Conservation (phyloP, 2,797 vertebrate genomes). For the Siniperca scherzeri region DNA sequence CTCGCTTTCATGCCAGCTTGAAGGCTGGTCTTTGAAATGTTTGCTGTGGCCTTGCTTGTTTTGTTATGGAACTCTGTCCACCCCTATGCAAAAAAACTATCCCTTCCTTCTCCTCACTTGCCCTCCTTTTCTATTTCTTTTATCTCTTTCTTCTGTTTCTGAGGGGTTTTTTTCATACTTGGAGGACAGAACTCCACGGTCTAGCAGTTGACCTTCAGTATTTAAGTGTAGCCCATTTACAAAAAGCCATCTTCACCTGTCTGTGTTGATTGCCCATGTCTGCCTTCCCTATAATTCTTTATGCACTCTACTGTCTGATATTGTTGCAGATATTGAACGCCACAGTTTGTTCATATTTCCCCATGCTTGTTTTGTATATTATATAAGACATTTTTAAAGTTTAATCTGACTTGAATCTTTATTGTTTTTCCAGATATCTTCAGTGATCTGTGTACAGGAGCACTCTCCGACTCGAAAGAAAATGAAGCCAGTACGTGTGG, state of each 20-base stretch:
- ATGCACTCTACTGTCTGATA: slow-evolving; percentile 47
- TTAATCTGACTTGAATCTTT: slow-evolving; percentile 32
- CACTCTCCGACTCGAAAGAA: slow-evolving; percentile 82
- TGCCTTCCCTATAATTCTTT: slow-evolving; percentile 44
- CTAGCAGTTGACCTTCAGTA: slow-evolving; percentile 45
- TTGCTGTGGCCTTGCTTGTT: slow-evolving; percentile 50
- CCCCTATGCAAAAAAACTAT: slow-evolving; percentile 50
- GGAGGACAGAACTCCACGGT: slow-evolving; percentile 37
- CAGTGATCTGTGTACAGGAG: slow-evolving; percentile 86
- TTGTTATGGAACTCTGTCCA: slow-evolving; percentile 37
- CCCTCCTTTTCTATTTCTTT: slow-evolving; percentile 7
- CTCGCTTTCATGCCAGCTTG: slow-evolving; percentile 23
- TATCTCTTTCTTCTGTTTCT: background rate
- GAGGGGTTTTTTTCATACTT: background rate
- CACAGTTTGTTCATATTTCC: slow-evolving; percentile 14
- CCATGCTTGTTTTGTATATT: slow-evolving; percentile 20
- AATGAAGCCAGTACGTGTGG: slow-evolving; percentile 81
- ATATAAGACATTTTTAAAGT: background rate
- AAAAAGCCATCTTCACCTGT: slow-evolving; percentile 42
- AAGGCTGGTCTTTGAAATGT: slow-evolving; percentile 48
- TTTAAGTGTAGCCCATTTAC: slow-evolving; percentile 50
- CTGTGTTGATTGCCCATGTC: slow-evolving; percentile 40
- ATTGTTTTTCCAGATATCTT: slow-evolving; percentile 87
- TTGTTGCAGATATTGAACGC: slow-evolving; percentile 52
- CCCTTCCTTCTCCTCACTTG: slow-evolving; percentile 13